Evolutionary conservation across 2,113 vertebrate species (phyloP), one percentile per base, ranked within the genome.

Genomic region (Opisthocomus hoazin): DNA sequence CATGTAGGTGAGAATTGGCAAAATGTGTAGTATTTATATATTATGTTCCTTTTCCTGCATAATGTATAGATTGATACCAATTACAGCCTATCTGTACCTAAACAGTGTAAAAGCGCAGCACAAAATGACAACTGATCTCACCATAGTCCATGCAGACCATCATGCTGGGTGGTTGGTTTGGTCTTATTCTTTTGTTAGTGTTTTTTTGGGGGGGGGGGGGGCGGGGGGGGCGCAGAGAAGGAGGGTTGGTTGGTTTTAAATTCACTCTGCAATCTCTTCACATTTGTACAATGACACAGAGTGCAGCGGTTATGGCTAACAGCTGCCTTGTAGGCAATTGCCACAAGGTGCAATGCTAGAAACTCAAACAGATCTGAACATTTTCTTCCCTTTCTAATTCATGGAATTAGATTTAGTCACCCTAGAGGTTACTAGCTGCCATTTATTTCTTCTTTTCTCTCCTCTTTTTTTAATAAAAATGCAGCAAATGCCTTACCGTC

Each of bases 51-150:
- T 24, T 14, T 64, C 41, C 63, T 58, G 64, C 17, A 26, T 1
- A 56, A 30, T 0, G 15, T 6, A 37, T 0, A 39, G n/a, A 53
- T 0, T 6, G 71, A 36, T 12, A 41, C 7, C 46, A 56, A 16
- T 6, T 22, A 19, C 41, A 83, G 46, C 24, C n/a, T 22, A 5
- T 26, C 5, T 8, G 5, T 0, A 34, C 29, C 56, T 17, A 37
- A 23, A 32, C 17, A 24, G 21, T 0, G 39, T 4, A 11, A 13
- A 58, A 73, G 19, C 6, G 39, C n/a, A 80, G 3, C 12, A 37
- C 50, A 58, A 53, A 50, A 24, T 0, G 18, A 68, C 53, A 15
- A 48, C 18, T 27, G n/a, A 65, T 19, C n/a, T 57, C 37, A 27
- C 12, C 63, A 46, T 1, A 39, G 43, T 50, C 23, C 53, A 60